phyloP scores from a whole-genome alignment of 1,140 invertebrate genomes.

The Ceratina australensis region DNA sequence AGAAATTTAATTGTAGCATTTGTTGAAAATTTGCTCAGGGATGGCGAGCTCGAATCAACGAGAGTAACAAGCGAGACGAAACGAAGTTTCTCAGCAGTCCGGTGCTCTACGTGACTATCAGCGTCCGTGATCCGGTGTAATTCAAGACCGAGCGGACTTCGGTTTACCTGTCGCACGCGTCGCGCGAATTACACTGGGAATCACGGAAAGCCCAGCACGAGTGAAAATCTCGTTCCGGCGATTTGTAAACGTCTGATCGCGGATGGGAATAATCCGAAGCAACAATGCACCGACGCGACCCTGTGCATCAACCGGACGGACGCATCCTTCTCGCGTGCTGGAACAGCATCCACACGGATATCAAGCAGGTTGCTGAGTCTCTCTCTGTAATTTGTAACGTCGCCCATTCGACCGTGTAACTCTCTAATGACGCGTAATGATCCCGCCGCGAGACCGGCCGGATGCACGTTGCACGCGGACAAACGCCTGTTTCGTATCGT shows the following conservation, averaged over 20 bases:
- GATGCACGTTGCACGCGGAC: slow-evolving; percentile 21
- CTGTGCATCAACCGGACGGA: neutral
- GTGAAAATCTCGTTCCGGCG: slow-evolving; percentile 32
- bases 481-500: slow-evolving; percentile 6
- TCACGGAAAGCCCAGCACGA: neutral
- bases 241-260: slow-evolving; percentile 14
- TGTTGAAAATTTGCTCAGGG: neutral
- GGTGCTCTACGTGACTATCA: no score
- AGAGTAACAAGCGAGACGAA: neutral
- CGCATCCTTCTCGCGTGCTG: neutral
- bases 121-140: neutral
- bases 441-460: slow-evolving; percentile 55
- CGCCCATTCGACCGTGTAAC: slow-evolving; percentile 67
- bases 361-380: slow-evolving; percentile 53
- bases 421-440: slow-evolving; percentile 68
- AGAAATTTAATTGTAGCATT: no score
- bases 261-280: slow-evolving; percentile 36
- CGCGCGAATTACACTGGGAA: neutral
- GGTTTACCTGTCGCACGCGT: neutral
- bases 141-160: neutral
- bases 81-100: neutral
- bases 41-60: neutral
- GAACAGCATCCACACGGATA: neutral
- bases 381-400: slow-evolving; percentile 67
- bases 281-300: slow-evolving; percentile 34